Percentiles rank a stretch among this genome's conserved stretches.
These are phyloP conservation scores for Neomorphus geoffroyi DNA, from an alignment of 2,797 vertebrate species.

Conservation along the genomic window DNA sequence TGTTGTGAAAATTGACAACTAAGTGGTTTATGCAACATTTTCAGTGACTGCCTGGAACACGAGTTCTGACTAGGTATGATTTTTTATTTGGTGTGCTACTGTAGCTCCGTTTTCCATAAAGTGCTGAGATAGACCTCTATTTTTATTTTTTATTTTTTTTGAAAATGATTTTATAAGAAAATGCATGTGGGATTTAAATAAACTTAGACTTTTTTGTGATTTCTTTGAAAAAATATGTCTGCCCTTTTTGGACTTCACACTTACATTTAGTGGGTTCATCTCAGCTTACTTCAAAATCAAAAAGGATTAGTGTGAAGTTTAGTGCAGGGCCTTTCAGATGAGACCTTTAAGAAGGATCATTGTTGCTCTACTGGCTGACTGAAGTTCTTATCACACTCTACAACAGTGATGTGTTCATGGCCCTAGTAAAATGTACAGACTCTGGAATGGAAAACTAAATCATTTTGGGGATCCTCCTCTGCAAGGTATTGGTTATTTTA, in stretches of 20 bases:
- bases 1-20: not conserved
- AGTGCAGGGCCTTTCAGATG: not conserved
- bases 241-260: not conserved
- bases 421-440: not conserved
- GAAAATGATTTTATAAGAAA: not conserved
- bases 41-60: not conserved
- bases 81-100: not conserved
- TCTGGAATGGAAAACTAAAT: not conserved
- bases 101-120: not conserved
- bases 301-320: not conserved
- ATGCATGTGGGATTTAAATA: not conserved
- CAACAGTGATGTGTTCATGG: not conserved
- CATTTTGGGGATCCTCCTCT: fast-evolving
- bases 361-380: not conserved
- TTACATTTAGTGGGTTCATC: constrained; percentile 1
- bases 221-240: not conserved
- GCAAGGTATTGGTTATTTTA: not conserved
- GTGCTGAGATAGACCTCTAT: not conserved
- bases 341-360: constrained; percentile 16
- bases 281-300: not conserved
- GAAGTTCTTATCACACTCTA: not conserved
- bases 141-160: not conserved
- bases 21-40: not conserved
- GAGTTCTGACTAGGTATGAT: not conserved
- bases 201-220: not conserved